Conservation (phyloP, 1,140 invertebrate genomes). For the Drosophila suzukii region DNA sequence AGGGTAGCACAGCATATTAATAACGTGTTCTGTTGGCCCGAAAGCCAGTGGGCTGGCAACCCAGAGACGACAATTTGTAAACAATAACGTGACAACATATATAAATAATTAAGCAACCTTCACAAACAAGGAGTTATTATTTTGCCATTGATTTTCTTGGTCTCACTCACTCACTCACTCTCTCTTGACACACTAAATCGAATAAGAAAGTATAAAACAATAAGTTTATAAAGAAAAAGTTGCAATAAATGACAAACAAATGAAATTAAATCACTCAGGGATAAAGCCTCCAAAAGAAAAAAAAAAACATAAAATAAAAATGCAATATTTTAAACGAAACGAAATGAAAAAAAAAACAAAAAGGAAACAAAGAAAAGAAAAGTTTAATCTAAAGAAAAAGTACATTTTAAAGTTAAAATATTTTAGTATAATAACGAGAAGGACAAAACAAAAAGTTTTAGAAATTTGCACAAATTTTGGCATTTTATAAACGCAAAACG, state of each 20-base stretch:
- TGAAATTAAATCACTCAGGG: conserved; percentile 83
- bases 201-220: conserved; percentile 77
- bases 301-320: conserved; percentile 75
- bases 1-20: conserved; percentile 47
- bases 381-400: conserved; percentile 52
- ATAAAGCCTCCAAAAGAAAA: conserved; percentile 80
- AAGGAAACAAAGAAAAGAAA: conserved; percentile 29
- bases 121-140: conserved; percentile 54
- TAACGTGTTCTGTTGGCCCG: conserved; percentile 31
- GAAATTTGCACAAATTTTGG: conserved; percentile 83
- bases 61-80: conserved; percentile 26
- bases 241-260: conserved; percentile 83
- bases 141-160: conserved; percentile 48
- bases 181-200: conserved; percentile 63
- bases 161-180: conserved; percentile 29
- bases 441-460: conserved; percentile 52
- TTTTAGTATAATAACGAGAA: conserved; percentile 69
- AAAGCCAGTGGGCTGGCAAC: conserved; percentile 16
- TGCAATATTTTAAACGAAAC: conserved; percentile 79
- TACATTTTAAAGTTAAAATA: conserved; percentile 78
- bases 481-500: conserved; percentile 71
- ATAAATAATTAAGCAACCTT: conserved; percentile 74
- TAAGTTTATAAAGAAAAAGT: conserved; percentile 79
- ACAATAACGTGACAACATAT: conserved; percentile 45
- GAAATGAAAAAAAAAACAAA: conserved; percentile 48